Percentiles rank a stretch among this genome's conserved stretches.
phyloP scores from a whole-genome alignment of 2,797 vertebrate genomes.

The Coregonus suidteri region DNA sequence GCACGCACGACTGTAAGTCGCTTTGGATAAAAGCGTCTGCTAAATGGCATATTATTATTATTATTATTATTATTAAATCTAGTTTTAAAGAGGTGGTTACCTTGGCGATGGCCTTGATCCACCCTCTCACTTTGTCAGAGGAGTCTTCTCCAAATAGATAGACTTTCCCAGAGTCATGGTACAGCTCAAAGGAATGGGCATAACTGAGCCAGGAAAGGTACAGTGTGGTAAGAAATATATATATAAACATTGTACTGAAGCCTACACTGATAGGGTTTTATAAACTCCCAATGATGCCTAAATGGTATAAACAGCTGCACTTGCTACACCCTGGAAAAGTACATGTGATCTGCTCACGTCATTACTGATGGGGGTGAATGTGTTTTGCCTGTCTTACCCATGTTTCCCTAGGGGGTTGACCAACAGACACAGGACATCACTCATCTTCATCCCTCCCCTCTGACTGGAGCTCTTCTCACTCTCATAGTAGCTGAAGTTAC shows the following conservation, averaged over 20 bases:
- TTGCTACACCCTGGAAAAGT: background rate
- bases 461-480: conserved; percentile 67
- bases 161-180: conserved; percentile 74
- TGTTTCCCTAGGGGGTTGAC: conserved; percentile 68
- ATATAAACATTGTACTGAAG: background rate
- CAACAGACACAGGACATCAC: conserved; percentile 77
- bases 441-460: conserved; percentile 73
- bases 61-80: too few species aligned
- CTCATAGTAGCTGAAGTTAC: conserved; percentile 79
- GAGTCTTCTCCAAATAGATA: conserved; percentile 78
- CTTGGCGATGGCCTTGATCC: conserved; percentile 79
- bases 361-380: background rate
- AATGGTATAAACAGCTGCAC: background rate
- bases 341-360: too few species aligned
- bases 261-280: background rate
- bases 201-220: conserved; percentile 57
- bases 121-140: conserved; percentile 62
- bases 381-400: conserved; percentile 62
- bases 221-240: background rate
- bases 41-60: too few species aligned
- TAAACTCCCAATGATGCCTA: background rate
- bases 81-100: conserved; percentile 48
- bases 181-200: conserved; percentile 79
- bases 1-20: too few species aligned
- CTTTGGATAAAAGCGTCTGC: too few species aligned